Percentiles rank a stretch among this genome's conserved stretches.
Conservation (phyloP, 2,888 invertebrate genomes). For the Coenonympha glycerion region DNA sequence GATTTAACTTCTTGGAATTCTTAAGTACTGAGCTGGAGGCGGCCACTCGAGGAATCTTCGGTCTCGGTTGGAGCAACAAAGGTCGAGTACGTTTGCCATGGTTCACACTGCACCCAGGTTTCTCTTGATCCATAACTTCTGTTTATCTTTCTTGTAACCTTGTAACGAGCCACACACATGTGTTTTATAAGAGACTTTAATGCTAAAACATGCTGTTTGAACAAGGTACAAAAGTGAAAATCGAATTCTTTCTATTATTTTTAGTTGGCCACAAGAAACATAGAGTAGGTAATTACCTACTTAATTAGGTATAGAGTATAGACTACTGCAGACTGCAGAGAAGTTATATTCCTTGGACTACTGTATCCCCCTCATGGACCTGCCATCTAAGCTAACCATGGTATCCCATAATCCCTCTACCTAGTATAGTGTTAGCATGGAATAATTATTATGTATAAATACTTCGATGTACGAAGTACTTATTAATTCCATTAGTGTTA, state of each 20-base stretch:
- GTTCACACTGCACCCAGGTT: slow-evolving; percentile 55
- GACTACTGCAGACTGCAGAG: too few species aligned
- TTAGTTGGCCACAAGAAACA: slow-evolving; percentile 29
- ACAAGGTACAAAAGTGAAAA: slow-evolving; percentile 24
- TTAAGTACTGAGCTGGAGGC: slow-evolving; percentile 51
- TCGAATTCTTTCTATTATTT: slow-evolving; percentile 28
- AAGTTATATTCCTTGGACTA: too few species aligned
- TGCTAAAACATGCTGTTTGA: slow-evolving; percentile 16
- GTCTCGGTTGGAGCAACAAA: slow-evolving; percentile 60
- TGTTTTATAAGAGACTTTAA: slow-evolving; percentile 6
- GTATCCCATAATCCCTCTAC: too few species aligned
- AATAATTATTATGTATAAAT: too few species aligned
- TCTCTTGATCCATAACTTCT: slow-evolving; percentile 62
- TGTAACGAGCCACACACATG: not conserved
- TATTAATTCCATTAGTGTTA: too few species aligned
- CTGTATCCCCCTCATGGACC: too few species aligned
- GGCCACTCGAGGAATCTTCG: slow-evolving; percentile 58
- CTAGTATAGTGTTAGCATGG: too few species aligned
- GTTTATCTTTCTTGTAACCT: not conserved
- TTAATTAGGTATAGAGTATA: too few species aligned
- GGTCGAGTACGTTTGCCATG: slow-evolving; percentile 68
- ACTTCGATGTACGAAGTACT: too few species aligned
- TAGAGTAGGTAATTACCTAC: too few species aligned
- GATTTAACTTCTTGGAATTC: slow-evolving; percentile 47
- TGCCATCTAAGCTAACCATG: too few species aligned